Base-by-base conservation (phyloP, 2,888 invertebrate species). In the Drosophila limbata region DNA sequence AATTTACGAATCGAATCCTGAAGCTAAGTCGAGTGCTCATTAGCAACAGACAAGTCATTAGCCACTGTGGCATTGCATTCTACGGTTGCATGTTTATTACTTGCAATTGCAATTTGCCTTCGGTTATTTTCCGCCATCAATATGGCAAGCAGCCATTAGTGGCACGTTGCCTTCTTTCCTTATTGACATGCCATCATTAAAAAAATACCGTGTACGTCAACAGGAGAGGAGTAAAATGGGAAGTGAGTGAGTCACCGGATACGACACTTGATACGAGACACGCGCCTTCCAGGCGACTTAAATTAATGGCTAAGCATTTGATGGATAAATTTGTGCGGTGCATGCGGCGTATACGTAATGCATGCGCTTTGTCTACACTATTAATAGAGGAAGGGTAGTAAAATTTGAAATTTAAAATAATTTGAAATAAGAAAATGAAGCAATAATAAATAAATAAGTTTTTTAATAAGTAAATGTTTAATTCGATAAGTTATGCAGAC, bases 81-180 rank as follows among this genome's bases (percentile, higher is more conserved):
- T 44, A 39, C 48, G 57, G 52, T 67, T 73, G 77, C 77, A 77
- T 69, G 77, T 59, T 60, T 51, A 63, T 66, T 66, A 51, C 57
- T 52, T 65, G 56, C 42, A 28, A 63, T 52, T 65, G 60, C 42
- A 33, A 65, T 66, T 62, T 47, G 9, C n/a, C 47, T 50, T 10
- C 11, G 17, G 39, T 45, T 70, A 59, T 67, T 69, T 79, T 52
- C 50, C 57, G 21, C 63, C 65, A 72, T 69, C 69, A 63, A 82
- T 71, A 61, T 62, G 71, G 53, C 69, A 53, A 31, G 69, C 79
- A 72, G 56, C 66, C 69, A 72, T 75, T 75, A 45, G 81, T 48
- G 51, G 45, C 77, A 69, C 83, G 64, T 57, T 60, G 56, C 28
- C 40, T 11, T 28, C 48, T 44, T 11, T 28, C 48, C 37, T 51